Percentiles rank a stretch among this genome's conserved stretches.
Conservation (phyloP, 2,113 vertebrate genomes). For the Oncorhynchus masou region DNA sequence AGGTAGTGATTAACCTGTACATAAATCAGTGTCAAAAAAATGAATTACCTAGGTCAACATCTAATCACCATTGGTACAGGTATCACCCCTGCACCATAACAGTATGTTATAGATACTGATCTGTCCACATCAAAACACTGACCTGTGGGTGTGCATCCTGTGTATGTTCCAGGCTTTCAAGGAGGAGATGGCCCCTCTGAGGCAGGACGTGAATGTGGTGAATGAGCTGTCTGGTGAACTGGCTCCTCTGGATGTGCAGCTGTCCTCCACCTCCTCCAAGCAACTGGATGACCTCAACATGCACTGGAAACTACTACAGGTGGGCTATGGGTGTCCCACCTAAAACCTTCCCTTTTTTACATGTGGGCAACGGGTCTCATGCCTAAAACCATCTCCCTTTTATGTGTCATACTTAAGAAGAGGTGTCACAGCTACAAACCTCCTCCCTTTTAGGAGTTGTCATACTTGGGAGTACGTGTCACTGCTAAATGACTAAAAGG, state of each 20-base stretch:
- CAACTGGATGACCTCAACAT: slow-evolving; percentile 95
- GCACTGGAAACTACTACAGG: slow-evolving; percentile 93
- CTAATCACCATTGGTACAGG: too few species aligned
- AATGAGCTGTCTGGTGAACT: slow-evolving; percentile 91
- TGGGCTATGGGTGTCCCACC: slow-evolving; percentile 41
- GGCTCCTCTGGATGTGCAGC: slow-evolving; percentile 87
- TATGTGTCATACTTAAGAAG: not conserved
- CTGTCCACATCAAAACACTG: too few species aligned
- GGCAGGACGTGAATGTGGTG: slow-evolving; percentile 84
- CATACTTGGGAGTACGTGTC: not conserved
- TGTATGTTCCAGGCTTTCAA: slow-evolving; percentile 78
- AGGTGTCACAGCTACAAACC: not conserved
- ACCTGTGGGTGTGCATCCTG: not conserved
- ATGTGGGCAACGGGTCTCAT: not conserved
- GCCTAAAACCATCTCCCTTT: not conserved
- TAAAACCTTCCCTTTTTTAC: not conserved
- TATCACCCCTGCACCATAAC: too few species aligned
- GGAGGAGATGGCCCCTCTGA: slow-evolving; percentile 88
- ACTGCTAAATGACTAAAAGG: too few species aligned
- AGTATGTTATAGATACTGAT: too few species aligned
- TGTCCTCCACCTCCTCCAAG: slow-evolving; percentile 86
- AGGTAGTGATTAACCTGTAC: too few species aligned
- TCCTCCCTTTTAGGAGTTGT: not conserved
- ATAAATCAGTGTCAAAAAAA: too few species aligned
- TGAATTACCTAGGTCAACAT: too few species aligned